Percentiles rank a stretch among this genome's conserved stretches.
phyloP scores from a whole-genome alignment of 2,797 vertebrate species.

The Trichosurus vulpecula region DNA sequence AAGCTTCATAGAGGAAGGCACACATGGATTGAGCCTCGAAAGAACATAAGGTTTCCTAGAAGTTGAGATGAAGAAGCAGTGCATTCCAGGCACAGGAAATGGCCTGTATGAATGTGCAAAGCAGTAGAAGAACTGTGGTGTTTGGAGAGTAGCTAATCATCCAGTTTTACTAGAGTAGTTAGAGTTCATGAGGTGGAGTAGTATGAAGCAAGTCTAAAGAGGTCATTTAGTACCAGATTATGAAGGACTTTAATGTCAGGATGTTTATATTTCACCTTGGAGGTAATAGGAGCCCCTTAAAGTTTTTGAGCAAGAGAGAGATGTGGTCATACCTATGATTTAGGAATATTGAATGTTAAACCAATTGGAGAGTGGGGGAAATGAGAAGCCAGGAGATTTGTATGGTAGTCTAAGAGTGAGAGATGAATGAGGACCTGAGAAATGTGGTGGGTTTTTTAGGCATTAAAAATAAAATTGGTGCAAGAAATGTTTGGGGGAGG shows the following conservation, averaged over 20 bases:
- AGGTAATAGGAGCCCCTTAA: background rate
- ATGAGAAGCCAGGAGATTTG: background rate
- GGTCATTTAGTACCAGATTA: background rate
- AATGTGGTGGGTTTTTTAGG: background rate
- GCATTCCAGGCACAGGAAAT: background rate
- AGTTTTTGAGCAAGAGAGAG: conserved; percentile 5
- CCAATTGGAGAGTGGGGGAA: background rate
- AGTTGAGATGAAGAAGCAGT: background rate
- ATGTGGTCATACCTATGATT: background rate
- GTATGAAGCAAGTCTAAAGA: background rate
- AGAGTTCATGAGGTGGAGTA: background rate
- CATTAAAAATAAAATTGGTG: background rate
- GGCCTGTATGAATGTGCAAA: background rate
- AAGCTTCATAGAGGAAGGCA: background rate
- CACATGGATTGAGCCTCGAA: background rate
- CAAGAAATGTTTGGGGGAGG: background rate
- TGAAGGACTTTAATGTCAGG: background rate
- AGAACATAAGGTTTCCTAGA: background rate
- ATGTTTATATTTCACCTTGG: conserved; percentile 8
- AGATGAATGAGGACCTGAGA: background rate
- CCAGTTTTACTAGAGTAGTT: background rate
- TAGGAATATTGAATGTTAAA: background rate
- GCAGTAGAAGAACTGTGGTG: background rate
- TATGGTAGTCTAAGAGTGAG: background rate
- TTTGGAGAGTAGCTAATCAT: background rate